Conservation (phyloP, 2,888 invertebrate species). For the Abscondita cerata region DNA sequence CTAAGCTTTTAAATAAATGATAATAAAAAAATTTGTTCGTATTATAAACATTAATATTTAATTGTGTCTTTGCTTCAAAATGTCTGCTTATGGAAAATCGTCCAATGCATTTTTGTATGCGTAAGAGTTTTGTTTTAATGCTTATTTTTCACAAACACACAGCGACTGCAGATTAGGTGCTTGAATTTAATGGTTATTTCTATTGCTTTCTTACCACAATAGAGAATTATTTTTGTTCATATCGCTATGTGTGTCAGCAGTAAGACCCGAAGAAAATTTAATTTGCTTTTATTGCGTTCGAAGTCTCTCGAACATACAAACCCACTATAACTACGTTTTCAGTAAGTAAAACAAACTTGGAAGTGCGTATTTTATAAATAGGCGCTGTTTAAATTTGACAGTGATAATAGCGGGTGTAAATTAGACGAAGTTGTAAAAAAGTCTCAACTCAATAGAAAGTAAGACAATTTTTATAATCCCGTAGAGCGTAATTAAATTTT, state of each 20-base stretch:
- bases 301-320: background rate
- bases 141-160: conserved; percentile 9
- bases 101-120: background rate
- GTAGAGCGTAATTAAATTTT: too few relatives aligned
- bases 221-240: conserved; percentile 9
- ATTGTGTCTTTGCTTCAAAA: too few relatives aligned
- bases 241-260: background rate
- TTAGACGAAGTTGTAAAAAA: too few relatives aligned
- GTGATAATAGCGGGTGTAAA: too few relatives aligned
- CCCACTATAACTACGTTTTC: background rate
- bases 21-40: too few relatives aligned
- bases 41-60: too few relatives aligned
- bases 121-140: conserved; percentile 11
- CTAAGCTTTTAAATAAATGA: too few relatives aligned
- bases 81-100: background rate
- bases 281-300: conserved; percentile 7
- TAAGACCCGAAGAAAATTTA: conserved; percentile 9
- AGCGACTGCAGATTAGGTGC: conserved; percentile 6
- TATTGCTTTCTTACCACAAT: background rate
- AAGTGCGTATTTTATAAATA: background rate
- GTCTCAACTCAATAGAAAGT: too few relatives aligned
- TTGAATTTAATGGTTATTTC: conserved; percentile 10
- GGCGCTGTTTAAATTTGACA: background rate
- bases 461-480: too few relatives aligned
- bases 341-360: background rate